Conservation (phyloP, 2,888 invertebrate genomes). For the Pristionchus maxplancki region DNA sequence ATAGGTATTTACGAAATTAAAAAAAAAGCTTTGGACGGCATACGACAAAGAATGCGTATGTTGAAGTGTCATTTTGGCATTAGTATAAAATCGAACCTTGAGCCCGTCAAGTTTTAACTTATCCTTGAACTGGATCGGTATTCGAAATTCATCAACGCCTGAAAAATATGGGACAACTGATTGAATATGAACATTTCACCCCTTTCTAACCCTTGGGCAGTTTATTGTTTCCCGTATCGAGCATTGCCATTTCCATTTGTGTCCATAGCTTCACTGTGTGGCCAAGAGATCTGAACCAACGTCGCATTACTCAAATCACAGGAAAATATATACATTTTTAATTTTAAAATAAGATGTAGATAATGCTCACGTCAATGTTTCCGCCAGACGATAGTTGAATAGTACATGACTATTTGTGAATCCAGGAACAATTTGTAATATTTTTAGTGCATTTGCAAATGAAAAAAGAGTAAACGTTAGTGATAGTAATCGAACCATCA, state of each 20-base stretch:
- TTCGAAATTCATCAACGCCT: slow-evolving; percentile 65
- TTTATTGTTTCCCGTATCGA: slow-evolving; percentile 67
- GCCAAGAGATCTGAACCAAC: slow-evolving; percentile 64
- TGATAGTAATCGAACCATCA: background rate
- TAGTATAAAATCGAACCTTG: slow-evolving; percentile 62
- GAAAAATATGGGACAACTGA: background rate
- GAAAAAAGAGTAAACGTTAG: background rate
- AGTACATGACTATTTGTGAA: slow-evolving; percentile 77
- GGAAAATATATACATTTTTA: too few relatives aligned
- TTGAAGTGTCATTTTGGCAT: too few relatives aligned
- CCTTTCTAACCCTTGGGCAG: slow-evolving; percentile 54
- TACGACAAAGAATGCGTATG: too few relatives aligned
- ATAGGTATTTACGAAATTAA: too few relatives aligned
- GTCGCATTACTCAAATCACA: too few relatives aligned
- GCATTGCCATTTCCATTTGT: slow-evolving; percentile 73
- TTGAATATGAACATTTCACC: background rate
- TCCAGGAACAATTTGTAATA: slow-evolving; percentile 76
- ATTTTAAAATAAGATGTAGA: too few relatives aligned
- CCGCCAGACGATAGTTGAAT: slow-evolving; percentile 75
- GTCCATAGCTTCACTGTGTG: slow-evolving; percentile 75
- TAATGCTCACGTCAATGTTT: slow-evolving; percentile 63
- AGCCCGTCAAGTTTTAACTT: slow-evolving; percentile 72
- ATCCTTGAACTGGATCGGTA: slow-evolving; percentile 74
- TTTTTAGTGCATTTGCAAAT: slow-evolving; percentile 55
- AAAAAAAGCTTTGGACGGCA: background rate